These are phyloP conservation scores for Montipora efflorescens DNA, from an alignment of 64 coral and sea anemone genomes.

Conservation along the genomic window DNA sequence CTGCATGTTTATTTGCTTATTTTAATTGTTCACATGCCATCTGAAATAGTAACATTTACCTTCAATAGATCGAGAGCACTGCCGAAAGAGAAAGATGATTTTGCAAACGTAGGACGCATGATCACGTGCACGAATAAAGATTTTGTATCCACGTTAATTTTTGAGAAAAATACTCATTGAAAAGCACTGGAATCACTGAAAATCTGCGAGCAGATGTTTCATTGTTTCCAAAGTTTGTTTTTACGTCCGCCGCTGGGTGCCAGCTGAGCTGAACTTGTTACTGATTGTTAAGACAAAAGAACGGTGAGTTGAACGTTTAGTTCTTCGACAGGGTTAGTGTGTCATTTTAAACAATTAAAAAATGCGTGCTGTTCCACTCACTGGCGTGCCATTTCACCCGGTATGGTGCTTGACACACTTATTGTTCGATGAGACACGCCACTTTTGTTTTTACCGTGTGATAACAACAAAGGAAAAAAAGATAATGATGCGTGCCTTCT, in stretches of 20 bases:
- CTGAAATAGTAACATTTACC: neutral
- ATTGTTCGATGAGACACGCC: neutral
- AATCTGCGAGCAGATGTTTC: neutral
- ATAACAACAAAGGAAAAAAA: neutral
- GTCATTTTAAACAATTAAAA: neutral
- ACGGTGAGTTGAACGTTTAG: neutral
- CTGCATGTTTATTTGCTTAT: too few species aligned
- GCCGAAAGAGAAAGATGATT: neutral
- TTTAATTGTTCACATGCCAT: neutral
- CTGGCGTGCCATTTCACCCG: neutral
- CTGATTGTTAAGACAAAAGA: neutral
- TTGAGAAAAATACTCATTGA: neutral
- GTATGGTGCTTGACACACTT: neutral
- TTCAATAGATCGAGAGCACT: neutral
- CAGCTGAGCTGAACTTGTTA: neutral
- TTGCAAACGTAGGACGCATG: neutral
- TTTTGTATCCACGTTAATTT: neutral
- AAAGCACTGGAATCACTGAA: neutral
- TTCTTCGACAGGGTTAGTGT: neutral
- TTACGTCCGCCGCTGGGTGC: neutral
- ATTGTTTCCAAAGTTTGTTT: neutral
- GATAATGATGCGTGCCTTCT: neutral
- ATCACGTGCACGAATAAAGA: neutral
- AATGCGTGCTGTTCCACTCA: neutral
- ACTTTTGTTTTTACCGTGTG: neutral